Base-by-base conservation (phyloP, 2,797 vertebrate species). In the Leptoclinus maculatus region DNA sequence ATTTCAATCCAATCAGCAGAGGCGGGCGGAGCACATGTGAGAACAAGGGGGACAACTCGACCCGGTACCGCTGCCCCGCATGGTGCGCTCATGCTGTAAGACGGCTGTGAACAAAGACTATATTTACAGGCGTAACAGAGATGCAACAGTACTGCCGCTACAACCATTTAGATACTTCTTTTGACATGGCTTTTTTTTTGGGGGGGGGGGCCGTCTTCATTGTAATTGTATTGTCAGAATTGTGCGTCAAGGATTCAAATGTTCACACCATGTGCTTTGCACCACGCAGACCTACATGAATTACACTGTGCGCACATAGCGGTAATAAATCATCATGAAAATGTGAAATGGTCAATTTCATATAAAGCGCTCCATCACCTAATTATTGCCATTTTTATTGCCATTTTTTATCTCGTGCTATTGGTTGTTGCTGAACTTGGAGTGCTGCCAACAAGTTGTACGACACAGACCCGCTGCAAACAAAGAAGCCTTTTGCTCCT, bases 1-100 rank as follows among this genome's bases (percentile, higher is more conserved):
- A 71, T 76, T 91, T 51, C 81, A 70, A 63, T 71, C 95, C 93
- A 94, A 95, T 95, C 89, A 86, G 85, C 79, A 67, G 47, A 66
- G 39, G 8, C 43, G 77, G 91, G 92, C 73, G 92, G 88, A 87
- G 88, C 83, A 29, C 74, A 57, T 79, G 84, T 80, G 85, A 70
- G 83, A 82, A 86, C 83, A 82, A 83, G 74, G 75, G 84, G 62
- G 69, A 78, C 71, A 74, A 77, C 78, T 82, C 79, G 84, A 74
- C 88, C 80, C 85, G 82, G 72, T 53, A 73, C 80, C 77, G 38
- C 70, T 63, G 49, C 67, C 27, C 53, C 72, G 67, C 80, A 38
- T 36, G 54, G 66, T 83, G 83, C 57, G 62, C 49, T 72, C 79
- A 45, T 11, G 65, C 36, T 71, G 87, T 56, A 78, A 78, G 56